Percentiles rank a stretch among this genome's conserved stretches.
Evolutionary conservation across 2,113 vertebrate species (phyloP).

Genomic region (Carassius gibelio): DNA sequence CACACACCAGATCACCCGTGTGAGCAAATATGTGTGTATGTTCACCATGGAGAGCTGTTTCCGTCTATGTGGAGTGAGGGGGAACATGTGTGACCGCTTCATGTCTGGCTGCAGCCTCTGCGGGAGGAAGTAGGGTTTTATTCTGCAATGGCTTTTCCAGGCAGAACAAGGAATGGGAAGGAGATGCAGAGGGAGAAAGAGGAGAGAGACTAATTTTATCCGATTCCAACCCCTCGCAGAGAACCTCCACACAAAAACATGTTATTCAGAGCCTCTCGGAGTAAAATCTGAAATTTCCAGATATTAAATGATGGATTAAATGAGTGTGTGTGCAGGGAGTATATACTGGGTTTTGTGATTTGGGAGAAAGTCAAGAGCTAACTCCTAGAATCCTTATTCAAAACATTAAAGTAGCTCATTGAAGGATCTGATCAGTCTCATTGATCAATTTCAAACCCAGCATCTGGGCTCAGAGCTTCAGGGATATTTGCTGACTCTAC

Average conservation of each 20-base stretch:
- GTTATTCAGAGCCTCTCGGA: conserved; percentile 43
- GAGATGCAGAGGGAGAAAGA: conserved; percentile 62
- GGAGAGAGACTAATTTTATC: conserved; percentile 49
- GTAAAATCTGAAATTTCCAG: conserved; percentile 11
- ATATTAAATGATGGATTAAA: conserved; percentile 15
- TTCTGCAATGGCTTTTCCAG: conserved; percentile 77
- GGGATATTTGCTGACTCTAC: neutral
- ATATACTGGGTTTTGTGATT: neutral
- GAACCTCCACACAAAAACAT: conserved; percentile 37
- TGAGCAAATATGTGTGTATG: conserved; percentile 17
- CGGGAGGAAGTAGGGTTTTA: conserved; percentile 72
- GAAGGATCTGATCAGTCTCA: conserved; percentile 2
- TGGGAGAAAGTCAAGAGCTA: neutral
- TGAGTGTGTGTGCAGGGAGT: conserved; percentile 12
- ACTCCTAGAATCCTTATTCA: conserved; percentile 1
- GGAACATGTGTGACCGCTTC: conserved; percentile 51
- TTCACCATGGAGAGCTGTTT: conserved; percentile 44
- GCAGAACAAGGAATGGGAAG: conserved; percentile 70
- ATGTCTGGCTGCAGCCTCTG: conserved; percentile 63
- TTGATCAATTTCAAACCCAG: neutral
- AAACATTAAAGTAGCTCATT: neutral
- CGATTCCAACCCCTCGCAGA: conserved; percentile 56
- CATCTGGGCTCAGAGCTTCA: neutral
- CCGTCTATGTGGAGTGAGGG: conserved; percentile 38
- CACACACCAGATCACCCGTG: conserved; percentile 27